Conservation (phyloP, 2,888 invertebrate species). For the Diploptera punctata region DNA sequence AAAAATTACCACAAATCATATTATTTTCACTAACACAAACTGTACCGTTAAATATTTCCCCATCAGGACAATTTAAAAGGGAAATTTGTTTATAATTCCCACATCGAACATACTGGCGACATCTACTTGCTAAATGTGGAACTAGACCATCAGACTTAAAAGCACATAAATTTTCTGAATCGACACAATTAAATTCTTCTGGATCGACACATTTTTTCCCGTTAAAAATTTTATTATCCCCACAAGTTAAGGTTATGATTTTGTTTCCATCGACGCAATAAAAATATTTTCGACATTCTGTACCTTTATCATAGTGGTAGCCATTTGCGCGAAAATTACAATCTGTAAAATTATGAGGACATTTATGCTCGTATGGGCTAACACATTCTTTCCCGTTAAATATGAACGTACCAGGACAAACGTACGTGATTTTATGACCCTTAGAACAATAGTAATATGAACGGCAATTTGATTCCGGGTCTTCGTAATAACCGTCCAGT, state of each 20-base stretch:
- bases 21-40: conserved; percentile 45
- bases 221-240: conserved; percentile 64
- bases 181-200: conserved; percentile 56
- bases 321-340: conserved; percentile 62
- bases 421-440: conserved; percentile 64
- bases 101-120: conserved; percentile 48
- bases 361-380: conserved; percentile 51
- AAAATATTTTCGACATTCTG: conserved; percentile 64
- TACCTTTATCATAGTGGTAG: conserved; percentile 62
- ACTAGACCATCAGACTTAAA: conserved; percentile 49
- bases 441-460: conserved; percentile 65
- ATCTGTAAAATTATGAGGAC: conserved; percentile 56
- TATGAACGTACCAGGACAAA: conserved; percentile 60
- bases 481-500: conserved; percentile 63
- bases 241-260: conserved; percentile 62
- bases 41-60: conserved; percentile 49
- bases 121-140: conserved; percentile 46
- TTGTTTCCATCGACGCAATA: conserved; percentile 65
- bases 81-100: conserved; percentile 43
- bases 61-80: conserved; percentile 47
- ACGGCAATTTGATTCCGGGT: conserved; percentile 59
- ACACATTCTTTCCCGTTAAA: conserved; percentile 63
- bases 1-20: conserved; percentile 43
- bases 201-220: conserved; percentile 62
- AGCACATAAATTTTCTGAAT: conserved; percentile 46